Base-by-base conservation (phyloP, 2,113 vertebrate species). In the Hystrix brachyura region DNA sequence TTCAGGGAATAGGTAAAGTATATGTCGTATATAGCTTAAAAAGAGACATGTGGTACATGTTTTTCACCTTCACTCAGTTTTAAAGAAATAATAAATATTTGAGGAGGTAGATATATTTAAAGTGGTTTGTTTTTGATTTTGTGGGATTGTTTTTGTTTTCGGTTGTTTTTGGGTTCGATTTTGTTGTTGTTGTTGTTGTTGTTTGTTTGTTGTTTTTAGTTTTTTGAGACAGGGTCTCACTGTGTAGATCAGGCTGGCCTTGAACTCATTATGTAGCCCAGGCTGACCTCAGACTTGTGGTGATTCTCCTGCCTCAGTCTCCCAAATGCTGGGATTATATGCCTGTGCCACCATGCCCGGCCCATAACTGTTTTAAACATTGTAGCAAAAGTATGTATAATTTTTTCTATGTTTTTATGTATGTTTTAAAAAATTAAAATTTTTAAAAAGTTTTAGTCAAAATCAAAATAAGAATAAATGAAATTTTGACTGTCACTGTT, bases 401-500 rank as follows among this genome's bases (percentile, higher is more conserved):
- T 83, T 60, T 60, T 80, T 60, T 60, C 55, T 19, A 55, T 34
- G 32, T 55, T 81, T 59, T 57, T 87, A 27, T 87, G 18, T 57
- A 23, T 19, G 65, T 51, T 59, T 78, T 48, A 80, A 59, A 55
- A 85, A 55, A 72, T 92, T 34, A 55, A 67, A 86, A 79, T 5
- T 27, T 57, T 67, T 8, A 64, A 65, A 76, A 69, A 60, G 32
- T 23, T 82, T 96, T 87, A 59, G 5, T 46, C 10, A 90, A 95
- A 94, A 92, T 95, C 53, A 91, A 25, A 86, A 89, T 69, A 94
- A 18, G 57, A 93, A 67, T 83, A 76, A 96, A 80, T 88, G 53
- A 83, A 96, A 85, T 57, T 78, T 82, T 62, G 85, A 46, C 6
- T 79, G 23, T 80, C 21, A 93, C 38, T 94, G 8, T 82, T 90